A percentile compares a stretch with the other conserved stretches of the same genome.
Conservation (phyloP, 1,140 invertebrate genomes). For the Pantala flavescens region DNA sequence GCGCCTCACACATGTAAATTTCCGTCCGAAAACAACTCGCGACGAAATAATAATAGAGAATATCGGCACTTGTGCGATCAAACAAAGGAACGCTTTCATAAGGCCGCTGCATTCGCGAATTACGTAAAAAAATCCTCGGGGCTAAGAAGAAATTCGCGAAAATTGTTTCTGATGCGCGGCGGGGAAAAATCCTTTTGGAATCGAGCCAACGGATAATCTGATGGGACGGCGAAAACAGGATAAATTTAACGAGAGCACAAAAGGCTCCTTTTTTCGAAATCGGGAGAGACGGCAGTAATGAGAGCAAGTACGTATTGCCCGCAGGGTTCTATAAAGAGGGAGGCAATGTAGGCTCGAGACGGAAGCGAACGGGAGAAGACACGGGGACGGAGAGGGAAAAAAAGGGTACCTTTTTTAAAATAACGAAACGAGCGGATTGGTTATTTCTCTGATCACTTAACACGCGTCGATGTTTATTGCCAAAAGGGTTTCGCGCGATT, state of each 20-base stretch:
- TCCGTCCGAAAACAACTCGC: too few species aligned
- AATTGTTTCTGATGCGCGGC: not conserved
- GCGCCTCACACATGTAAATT: too few species aligned
- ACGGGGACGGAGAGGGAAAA: not conserved
- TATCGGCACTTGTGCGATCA: too few species aligned
- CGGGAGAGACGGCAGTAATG: not conserved
- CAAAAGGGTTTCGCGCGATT: not conserved
- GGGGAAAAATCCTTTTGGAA: not conserved
- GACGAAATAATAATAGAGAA: too few species aligned
- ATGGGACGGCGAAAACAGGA: not conserved
- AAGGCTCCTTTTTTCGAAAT: not conserved
- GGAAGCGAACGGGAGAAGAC: not conserved
- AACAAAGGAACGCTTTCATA: too few species aligned
- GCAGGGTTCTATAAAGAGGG: not conserved
- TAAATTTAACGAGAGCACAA: conserved; percentile 6
- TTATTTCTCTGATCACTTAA: conserved; percentile 7
- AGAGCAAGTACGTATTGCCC: not conserved
- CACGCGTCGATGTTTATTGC: not conserved
- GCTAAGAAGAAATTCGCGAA: not conserved
- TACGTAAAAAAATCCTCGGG: too few species aligned
- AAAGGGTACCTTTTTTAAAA: not conserved
- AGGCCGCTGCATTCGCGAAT: too few species aligned
- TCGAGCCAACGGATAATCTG: not conserved
- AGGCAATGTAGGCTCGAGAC: not conserved
- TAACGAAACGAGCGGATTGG: not conserved